Conservation (phyloP, 2,888 invertebrate genomes). For the Ariolimax columbianus region DNA sequence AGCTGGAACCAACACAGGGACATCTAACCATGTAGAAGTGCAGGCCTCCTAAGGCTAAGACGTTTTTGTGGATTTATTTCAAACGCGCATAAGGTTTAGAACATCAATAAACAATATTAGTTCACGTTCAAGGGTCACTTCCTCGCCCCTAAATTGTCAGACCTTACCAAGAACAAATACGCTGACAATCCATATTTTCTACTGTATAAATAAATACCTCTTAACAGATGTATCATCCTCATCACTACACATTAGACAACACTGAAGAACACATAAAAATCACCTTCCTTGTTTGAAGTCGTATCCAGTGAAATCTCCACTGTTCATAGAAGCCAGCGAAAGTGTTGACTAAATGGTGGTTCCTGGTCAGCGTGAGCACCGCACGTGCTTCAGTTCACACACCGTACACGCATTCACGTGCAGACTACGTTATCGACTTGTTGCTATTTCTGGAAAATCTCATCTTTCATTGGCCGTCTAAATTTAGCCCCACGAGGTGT, state of each 20-base stretch:
- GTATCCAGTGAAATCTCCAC: not conserved
- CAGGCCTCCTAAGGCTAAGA: too few relatives aligned
- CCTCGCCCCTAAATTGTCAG: too few relatives aligned
- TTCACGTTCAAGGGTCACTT: too few relatives aligned
- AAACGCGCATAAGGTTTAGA: too few relatives aligned
- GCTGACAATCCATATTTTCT: too few relatives aligned
- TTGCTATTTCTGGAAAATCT: not conserved
- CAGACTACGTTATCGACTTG: slow-evolving; percentile 5
- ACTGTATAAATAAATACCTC: too few relatives aligned
- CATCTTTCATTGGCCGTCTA: not conserved
- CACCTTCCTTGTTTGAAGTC: not conserved
- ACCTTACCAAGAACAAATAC: too few relatives aligned
- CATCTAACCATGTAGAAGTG: too few relatives aligned
- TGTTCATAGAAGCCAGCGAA: not conserved
- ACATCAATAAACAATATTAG: too few relatives aligned
- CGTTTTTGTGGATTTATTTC: too few relatives aligned
- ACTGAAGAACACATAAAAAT: not conserved
- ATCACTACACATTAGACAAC: not conserved
- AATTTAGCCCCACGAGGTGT: not conserved
- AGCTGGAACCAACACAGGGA: too few relatives aligned
- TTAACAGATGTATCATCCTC: too few relatives aligned
- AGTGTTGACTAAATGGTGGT: not conserved
- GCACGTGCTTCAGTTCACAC: not conserved
- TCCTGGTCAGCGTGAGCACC: not conserved
- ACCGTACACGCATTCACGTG: not conserved